phyloP scores from a whole-genome alignment of 2,797 vertebrate genomes.

The Dryobates pubescens region DNA sequence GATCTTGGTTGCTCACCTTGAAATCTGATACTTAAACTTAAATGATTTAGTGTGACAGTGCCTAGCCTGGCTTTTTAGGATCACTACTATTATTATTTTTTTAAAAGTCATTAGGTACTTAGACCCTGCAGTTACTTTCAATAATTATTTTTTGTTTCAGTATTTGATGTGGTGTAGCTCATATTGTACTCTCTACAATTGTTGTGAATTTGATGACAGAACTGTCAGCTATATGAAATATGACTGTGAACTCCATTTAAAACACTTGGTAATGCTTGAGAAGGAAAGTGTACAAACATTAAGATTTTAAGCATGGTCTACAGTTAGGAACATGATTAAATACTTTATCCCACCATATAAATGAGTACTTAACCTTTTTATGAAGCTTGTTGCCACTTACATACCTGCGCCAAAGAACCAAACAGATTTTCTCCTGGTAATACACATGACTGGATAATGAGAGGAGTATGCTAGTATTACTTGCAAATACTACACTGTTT shows the following conservation, averaged over 20 bases:
- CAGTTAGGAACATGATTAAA: not conserved
- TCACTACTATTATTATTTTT: constrained; percentile 12
- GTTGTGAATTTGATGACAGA: not conserved
- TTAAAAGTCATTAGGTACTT: not conserved
- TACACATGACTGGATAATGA: not conserved
- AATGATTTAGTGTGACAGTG: constrained; percentile 44
- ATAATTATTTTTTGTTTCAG: not conserved
- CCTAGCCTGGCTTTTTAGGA: constrained; percentile 38
- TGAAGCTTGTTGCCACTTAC: not conserved
- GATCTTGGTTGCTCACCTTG: constrained; percentile 54
- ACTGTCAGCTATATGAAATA: not conserved
- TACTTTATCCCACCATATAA: not conserved
- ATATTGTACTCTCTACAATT: not conserved
- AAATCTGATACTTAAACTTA: constrained; percentile 56
- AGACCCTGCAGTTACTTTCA: not conserved
- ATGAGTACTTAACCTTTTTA: not conserved
- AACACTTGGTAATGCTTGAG: not conserved
- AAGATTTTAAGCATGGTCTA: not conserved
- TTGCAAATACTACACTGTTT: not conserved
- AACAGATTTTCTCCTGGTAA: not conserved
- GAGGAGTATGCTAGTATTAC: not conserved
- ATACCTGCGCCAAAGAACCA: not conserved
- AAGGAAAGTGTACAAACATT: not conserved
- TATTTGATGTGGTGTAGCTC: not conserved
- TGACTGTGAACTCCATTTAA: not conserved